Conservation (phyloP, 2,797 vertebrate genomes). For the Paramormyrops hopkinsi region DNA sequence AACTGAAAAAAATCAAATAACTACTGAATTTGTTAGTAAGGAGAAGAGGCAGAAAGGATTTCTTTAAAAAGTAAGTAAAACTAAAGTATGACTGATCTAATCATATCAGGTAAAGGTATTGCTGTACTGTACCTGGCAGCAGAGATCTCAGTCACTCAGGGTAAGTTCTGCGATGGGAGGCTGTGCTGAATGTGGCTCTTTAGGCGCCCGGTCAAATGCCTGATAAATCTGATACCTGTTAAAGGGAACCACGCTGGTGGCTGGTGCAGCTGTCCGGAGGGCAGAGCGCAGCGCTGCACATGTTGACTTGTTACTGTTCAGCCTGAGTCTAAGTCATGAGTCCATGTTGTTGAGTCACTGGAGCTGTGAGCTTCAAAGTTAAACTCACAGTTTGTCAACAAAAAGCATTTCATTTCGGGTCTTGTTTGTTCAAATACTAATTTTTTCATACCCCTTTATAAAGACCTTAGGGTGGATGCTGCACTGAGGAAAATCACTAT, state of each 20-base stretch:
- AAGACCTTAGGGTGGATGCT: background rate
- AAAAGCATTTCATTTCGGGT: background rate
- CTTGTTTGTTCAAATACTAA: background rate
- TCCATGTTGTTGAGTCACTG: background rate
- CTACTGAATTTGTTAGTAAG: background rate
- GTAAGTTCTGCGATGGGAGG: background rate
- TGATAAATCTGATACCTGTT: slow-evolving; percentile 8
- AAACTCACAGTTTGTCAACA: background rate
- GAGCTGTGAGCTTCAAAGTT: background rate
- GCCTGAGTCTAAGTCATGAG: background rate
- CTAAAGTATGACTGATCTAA: background rate
- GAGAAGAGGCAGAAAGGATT: background rate
- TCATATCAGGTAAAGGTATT: background rate
- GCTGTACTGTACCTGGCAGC: background rate
- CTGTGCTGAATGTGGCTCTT: background rate
- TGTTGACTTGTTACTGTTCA: background rate
- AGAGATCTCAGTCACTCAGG: background rate
- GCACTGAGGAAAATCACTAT: background rate
- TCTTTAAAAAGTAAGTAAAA: background rate
- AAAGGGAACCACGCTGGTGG: background rate
- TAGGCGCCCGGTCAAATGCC: background rate
- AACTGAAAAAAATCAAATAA: background rate
- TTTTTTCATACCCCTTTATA: background rate
- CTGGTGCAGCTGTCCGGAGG: background rate
- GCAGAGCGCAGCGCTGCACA: background rate